Evolutionary conservation across 1,140 invertebrate genomes (phyloP).

Genomic region (Aplysia californica): DNA sequence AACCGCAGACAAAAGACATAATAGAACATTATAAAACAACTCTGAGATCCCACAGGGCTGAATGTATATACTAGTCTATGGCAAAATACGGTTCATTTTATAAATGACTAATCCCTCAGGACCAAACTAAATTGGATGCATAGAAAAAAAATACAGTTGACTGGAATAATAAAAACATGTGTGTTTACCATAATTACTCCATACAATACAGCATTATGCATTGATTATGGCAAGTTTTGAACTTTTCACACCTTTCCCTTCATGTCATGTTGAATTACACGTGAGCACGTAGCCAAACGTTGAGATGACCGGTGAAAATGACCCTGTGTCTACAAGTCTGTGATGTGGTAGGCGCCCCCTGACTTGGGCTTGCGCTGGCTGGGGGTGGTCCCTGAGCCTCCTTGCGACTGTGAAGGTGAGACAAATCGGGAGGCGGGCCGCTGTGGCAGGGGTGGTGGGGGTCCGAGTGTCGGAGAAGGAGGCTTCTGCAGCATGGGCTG

Average conservation of each 20-base stretch:
- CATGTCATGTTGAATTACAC: not conserved
- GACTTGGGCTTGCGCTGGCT: not conserved
- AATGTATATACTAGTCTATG: no score
- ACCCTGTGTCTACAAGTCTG: constrained; percentile 17
- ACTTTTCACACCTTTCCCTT: not conserved
- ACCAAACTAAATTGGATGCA: no score
- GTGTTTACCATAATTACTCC: not conserved
- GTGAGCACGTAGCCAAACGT: not conserved
- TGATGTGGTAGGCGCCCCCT: constrained; percentile 12
- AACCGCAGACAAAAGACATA: no score
- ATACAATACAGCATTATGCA: no score
- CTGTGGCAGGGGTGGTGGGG: constrained; percentile 18
- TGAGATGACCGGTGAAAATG: not conserved
- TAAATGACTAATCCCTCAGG: no score
- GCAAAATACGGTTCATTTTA: no score
- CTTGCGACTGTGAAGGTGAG: not conserved
- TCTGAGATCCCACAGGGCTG: no score
- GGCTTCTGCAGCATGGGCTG: not conserved
- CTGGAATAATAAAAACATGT: not conserved
- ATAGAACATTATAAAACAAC: no score
- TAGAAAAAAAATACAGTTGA: not conserved
- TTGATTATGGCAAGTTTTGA: not conserved
- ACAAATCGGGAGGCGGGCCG: constrained; percentile 2
- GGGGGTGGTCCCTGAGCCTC: not conserved
- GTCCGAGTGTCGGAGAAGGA: not conserved